Base-by-base conservation (phyloP, 2,888 invertebrate genomes). In the Drosophila kuntzei region DNA sequence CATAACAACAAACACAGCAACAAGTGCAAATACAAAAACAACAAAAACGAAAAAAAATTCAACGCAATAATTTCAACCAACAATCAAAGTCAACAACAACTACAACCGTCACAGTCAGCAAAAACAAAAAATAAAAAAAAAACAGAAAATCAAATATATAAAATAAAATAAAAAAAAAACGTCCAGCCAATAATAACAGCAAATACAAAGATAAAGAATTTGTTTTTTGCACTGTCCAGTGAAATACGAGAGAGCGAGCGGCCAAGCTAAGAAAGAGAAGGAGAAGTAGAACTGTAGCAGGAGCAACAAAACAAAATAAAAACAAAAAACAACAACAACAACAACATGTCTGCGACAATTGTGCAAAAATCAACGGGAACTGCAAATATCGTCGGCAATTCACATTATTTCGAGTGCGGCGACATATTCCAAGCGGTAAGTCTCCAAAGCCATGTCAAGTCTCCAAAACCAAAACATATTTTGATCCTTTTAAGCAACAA, bases 291-390 rank as follows among this genome's bases (percentile, higher is more conserved):
- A 39, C 41, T 11, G 36, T 14, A 14, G 18, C 50, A 36, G 43
- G 14, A 54, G 60, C 20, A 68, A 49, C 46, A 49, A 46, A 34
- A 34, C 5, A n/a, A n/a, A n/a, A n/a, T n/a, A n/a, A n/a, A n/a
- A n/a, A n/a, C n/a, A n/a, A n/a, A 49, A 46, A 34, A 34, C 5
- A 12, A 32, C n/a, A 76, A 29, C 46, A 54, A 62, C 12, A 43
- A 46, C 55, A 77, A 74, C 46, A 83, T 83, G 83, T 82, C 86
- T 32, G 86, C 86, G 53, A 81, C 86, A 68, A 70, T 87, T 76
- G 86, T 70, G 39, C 86, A 83, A 66, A 83, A 87, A 54, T 71
- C 87, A 22, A 59, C 71, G 39, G 36, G 73, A 63, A 63, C 58
- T 50, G 47, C 62, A 62, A 75, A 63, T 63, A 60, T 75, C n/a